These are phyloP conservation scores for Drosophila phalerata DNA, from an alignment of 2,888 invertebrate species.

Conservation along the genomic window DNA sequence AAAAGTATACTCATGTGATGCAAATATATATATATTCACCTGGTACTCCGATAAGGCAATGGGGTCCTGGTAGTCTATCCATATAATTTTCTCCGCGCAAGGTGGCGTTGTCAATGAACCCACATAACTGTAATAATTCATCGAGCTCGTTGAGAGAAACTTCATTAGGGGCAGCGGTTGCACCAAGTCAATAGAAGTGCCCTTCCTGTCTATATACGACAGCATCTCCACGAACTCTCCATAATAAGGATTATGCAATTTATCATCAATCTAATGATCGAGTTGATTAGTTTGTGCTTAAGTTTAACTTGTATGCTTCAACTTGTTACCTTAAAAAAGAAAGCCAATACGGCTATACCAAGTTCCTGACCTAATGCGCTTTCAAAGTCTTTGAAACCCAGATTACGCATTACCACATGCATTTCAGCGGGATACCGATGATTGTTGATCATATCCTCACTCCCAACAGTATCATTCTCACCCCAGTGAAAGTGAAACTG, in stretches of 20 bases:
- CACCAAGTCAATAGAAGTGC: conserved; percentile 86
- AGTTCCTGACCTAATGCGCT: conserved; percentile 4
- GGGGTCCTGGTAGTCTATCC: conserved; percentile 93
- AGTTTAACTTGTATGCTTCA: background rate
- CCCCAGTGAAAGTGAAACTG: conserved; percentile 92
- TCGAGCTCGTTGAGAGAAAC: conserved; percentile 87
- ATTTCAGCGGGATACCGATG: conserved; percentile 62
- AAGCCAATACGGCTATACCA: conserved; percentile 16
- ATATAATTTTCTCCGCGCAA: conserved; percentile 93
- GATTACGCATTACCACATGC: conserved; percentile 20
- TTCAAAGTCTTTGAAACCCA: background rate
- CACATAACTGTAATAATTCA: conserved; percentile 92
- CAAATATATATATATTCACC: conserved; percentile 84
- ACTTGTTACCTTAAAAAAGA: conserved; percentile 11
- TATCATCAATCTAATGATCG: background rate
- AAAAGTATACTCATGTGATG: background rate
- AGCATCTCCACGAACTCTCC: conserved; percentile 83
- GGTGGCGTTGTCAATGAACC: conserved; percentile 96
- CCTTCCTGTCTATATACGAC: conserved; percentile 56
- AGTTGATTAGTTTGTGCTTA: background rate
- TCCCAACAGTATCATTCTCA: conserved; percentile 90
- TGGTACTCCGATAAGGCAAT: conserved; percentile 89
- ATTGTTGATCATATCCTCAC: conserved; percentile 87
- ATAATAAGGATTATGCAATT: background rate
- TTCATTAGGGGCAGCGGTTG: conserved; percentile 87